phyloP scores from a whole-genome alignment of 2,113 vertebrate genomes.

The Megaptera novaeangliae region DNA sequence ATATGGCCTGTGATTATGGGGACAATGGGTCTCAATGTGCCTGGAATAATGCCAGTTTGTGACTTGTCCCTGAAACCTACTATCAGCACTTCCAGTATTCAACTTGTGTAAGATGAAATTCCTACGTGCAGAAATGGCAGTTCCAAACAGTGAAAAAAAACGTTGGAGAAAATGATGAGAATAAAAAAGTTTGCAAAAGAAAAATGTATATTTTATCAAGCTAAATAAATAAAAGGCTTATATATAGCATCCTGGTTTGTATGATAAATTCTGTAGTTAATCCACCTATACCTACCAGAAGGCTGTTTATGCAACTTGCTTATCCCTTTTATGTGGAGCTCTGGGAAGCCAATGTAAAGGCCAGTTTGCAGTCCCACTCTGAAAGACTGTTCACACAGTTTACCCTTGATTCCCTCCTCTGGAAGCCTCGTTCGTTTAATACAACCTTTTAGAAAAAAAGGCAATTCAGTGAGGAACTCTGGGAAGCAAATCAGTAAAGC shows the following conservation, averaged over 20 bases:
- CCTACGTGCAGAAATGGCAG: neutral
- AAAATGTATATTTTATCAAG: neutral
- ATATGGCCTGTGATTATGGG: neutral
- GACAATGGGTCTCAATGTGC: neutral
- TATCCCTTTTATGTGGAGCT: neutral
- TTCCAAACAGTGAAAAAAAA: neutral
- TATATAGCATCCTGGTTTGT: neutral
- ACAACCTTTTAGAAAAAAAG: neutral
- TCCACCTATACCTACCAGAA: neutral
- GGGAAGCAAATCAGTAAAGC: neutral
- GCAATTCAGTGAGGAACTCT: neutral
- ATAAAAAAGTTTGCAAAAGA: neutral
- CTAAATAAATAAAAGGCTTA: neutral
- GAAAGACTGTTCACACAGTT: neutral
- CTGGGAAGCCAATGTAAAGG: neutral
- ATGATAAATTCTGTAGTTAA: neutral
- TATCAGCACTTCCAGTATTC: neutral
- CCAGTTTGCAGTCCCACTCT: fast-evolving
- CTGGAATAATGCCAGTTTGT: neutral
- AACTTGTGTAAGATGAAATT: neutral
- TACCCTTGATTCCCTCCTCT: neutral
- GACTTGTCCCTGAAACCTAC: neutral
- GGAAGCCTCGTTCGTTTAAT: neutral
- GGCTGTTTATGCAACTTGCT: neutral
- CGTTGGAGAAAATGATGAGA: neutral